Evolutionary conservation across 2,113 vertebrate species (phyloP).

Genomic region (Chloropsis cyanopogon): DNA sequence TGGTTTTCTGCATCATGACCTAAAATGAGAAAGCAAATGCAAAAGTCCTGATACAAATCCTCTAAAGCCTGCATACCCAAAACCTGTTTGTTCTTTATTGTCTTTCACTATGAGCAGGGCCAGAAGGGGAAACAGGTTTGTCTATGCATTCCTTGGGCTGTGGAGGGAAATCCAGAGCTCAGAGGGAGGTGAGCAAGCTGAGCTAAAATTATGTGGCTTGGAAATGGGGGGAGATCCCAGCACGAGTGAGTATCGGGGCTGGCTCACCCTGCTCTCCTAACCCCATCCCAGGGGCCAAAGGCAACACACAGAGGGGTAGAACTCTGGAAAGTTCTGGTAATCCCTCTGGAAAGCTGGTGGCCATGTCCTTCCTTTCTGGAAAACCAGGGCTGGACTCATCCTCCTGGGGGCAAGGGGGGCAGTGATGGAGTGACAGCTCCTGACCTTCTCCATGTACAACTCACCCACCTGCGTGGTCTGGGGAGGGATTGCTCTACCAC

Average conservation of each 20-base stretch:
- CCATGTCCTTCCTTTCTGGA: neutral
- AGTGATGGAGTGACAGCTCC: rapidly evolving
- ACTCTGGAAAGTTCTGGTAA: neutral
- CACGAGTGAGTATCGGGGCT: rapidly evolving
- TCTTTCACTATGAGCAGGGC: neutral
- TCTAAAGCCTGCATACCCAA: neutral
- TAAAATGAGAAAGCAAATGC: neutral
- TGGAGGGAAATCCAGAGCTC: neutral
- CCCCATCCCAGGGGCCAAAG: neutral
- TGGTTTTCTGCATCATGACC: neutral
- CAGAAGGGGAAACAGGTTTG: neutral
- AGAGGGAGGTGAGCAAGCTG: neutral
- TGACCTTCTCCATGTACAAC: rapidly evolving
- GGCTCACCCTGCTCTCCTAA: rapidly evolving
- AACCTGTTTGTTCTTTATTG: neutral
- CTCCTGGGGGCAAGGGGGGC: neutral
- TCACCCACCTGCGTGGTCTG: rapidly evolving
- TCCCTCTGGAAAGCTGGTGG: neutral
- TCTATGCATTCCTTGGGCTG: neutral
- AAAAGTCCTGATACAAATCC: neutral
- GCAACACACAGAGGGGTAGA: neutral
- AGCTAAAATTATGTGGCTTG: neutral
- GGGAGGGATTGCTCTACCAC: neutral
- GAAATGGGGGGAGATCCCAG: neutral
- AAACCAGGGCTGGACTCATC: rapidly evolving